Percentiles rank a stretch among this genome's conserved stretches.
Conservation (phyloP, 1,140 invertebrate species). For the Harlomillsia oculata region DNA sequence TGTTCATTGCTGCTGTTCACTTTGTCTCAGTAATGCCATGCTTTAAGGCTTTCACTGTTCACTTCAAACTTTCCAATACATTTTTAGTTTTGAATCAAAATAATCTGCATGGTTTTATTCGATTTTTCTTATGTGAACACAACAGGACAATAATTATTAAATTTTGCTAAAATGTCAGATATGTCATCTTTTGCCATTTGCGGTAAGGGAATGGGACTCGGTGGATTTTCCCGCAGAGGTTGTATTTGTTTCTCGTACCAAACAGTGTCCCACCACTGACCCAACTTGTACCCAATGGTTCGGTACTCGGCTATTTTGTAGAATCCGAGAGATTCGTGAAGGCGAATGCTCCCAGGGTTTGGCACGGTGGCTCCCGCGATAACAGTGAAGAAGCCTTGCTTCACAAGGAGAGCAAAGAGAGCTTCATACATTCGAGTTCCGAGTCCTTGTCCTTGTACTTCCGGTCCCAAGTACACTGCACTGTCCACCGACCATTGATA, state of each 20-base stretch:
- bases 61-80: no score
- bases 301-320: not conserved
- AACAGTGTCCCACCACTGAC: not conserved
- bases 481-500: constrained; percentile 2
- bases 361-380: not conserved
- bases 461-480: not conserved
- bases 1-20: no score
- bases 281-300: constrained; percentile 2
- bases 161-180: not conserved
- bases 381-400: constrained; percentile 1
- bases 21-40: no score
- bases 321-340: not conserved
- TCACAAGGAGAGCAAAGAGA: not conserved
- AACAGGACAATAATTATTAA: no score
- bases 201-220: not conserved
- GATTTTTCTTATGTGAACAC: no score
- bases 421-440: not conserved
- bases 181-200: not conserved
- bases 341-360: not conserved
- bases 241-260: constrained; percentile 5
- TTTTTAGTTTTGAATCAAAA: no score
- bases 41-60: no score
- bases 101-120: no score
- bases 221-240: not conserved
- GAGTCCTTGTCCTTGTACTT: not conserved